Conservation (phyloP, 2,797 vertebrate genomes). For the Siniperca obscura region DNA sequence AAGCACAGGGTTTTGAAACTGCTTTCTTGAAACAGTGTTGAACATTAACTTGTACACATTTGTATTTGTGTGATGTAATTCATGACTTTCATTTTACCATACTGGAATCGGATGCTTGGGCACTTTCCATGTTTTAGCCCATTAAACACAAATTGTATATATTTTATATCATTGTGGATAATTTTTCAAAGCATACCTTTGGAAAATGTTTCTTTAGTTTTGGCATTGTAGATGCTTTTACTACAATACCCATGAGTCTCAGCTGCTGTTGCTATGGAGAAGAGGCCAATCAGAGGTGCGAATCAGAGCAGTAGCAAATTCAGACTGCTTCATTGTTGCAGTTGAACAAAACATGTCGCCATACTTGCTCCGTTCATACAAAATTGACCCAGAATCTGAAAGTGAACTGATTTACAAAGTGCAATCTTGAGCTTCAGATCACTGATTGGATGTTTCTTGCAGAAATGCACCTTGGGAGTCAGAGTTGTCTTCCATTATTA, state of each 20-base stretch:
- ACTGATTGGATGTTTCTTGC: too few species aligned
- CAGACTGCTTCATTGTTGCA: background rate
- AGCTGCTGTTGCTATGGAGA: background rate
- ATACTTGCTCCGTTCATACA: too few species aligned
- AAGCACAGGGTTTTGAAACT: background rate
- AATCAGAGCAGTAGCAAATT: background rate
- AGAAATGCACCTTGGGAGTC: too few species aligned
- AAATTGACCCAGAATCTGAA: too few species aligned
- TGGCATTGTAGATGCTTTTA: background rate
- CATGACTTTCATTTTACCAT: background rate
- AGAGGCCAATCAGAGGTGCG: background rate
- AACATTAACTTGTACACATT: conserved; percentile 1
- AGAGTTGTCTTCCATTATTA: background rate
- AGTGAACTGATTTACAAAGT: too few species aligned
- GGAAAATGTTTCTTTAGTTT: background rate
- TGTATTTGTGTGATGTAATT: background rate
- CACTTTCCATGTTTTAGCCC: background rate
- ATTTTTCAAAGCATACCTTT: too few species aligned
- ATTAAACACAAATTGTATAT: background rate
- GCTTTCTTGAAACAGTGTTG: background rate
- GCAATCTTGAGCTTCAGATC: too few species aligned
- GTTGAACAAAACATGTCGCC: too few species aligned
- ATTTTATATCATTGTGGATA: too few species aligned
- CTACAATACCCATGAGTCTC: too few species aligned
- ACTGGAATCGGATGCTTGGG: background rate